A percentile compares a stretch with the other conserved stretches of the same genome.
Conservation (phyloP, 1,140 invertebrate genomes). For the Galleria mellonella region DNA sequence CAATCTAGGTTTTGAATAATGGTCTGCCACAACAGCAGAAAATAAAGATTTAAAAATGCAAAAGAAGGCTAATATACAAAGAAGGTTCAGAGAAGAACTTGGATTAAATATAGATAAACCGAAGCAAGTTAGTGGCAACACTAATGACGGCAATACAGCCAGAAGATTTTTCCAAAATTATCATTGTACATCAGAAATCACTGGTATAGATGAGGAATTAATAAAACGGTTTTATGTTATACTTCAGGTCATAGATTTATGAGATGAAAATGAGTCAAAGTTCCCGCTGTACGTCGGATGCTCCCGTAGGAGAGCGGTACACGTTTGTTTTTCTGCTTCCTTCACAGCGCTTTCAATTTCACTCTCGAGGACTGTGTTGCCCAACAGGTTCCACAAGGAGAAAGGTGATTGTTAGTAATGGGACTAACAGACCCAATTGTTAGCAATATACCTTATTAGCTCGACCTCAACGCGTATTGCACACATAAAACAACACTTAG, state of each 20-base stretch:
- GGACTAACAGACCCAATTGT: no score
- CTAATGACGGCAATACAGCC: constrained; percentile 3
- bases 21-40: background rate
- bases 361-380: no score
- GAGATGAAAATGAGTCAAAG: no score
- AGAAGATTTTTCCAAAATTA: background rate
- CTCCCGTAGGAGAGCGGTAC: no score
- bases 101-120: constrained; percentile 2
- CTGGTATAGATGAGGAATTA: constrained; percentile 1
- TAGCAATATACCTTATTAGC: no score
- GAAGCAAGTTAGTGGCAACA: constrained; percentile 1
- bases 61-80: background rate
- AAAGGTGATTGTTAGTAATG: no score
- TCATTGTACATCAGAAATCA: background rate
- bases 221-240: background rate
- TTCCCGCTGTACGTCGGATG: no score
- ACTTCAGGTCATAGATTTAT: background rate
- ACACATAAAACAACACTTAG: no score
- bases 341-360: no score
- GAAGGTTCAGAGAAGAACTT: constrained; percentile 1
- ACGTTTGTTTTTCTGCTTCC: no score
- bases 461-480: no score
- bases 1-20: background rate
- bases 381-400: no score
- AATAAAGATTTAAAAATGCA: background rate